Evolutionary conservation across 1,140 invertebrate species (phyloP).

Genomic region (Palaemon carinicauda): DNA sequence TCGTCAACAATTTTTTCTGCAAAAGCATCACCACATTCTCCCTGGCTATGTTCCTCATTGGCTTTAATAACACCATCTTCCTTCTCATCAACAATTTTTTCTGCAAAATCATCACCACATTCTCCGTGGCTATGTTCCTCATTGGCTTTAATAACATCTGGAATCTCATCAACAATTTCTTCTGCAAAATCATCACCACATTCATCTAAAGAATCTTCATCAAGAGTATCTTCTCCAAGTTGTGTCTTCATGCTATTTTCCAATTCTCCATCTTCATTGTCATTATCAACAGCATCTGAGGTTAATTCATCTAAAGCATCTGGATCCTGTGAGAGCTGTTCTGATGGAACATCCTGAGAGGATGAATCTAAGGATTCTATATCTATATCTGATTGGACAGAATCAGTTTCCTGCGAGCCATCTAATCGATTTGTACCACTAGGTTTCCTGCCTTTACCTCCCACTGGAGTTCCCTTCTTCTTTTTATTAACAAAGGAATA

Average conservation of each 20-base stretch:
- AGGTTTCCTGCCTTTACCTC: constrained; percentile 16
- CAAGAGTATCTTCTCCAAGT: not conserved
- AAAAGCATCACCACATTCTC: no score
- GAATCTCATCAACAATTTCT: not conserved
- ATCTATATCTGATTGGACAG: constrained; percentile 45
- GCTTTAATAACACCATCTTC: no score
- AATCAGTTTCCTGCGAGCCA: constrained; percentile 42
- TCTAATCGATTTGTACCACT: constrained; percentile 11
- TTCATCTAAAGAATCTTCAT: not conserved
- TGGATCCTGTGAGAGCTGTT: constrained; percentile 32
- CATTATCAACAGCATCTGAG: constrained; percentile 43
- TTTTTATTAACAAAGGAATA: constrained; percentile 58
- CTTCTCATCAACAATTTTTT: not conserved
- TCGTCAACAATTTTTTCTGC: no score
- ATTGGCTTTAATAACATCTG: no score
- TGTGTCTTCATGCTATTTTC: not conserved
- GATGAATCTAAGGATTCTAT: constrained; percentile 49
- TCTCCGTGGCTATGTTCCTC: no score
- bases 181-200: constrained; percentile 2
- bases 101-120: no score
- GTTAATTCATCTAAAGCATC: constrained; percentile 26
- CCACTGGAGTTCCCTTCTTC: constrained; percentile 7
- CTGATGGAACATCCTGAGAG: constrained; percentile 44
- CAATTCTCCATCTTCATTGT: constrained; percentile 28
- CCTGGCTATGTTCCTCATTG: no score